Evolutionary conservation across 2,113 vertebrate species (phyloP), one percentile per base, ranked within the genome.

Genomic region (Ibidorhyncha struthersii): DNA sequence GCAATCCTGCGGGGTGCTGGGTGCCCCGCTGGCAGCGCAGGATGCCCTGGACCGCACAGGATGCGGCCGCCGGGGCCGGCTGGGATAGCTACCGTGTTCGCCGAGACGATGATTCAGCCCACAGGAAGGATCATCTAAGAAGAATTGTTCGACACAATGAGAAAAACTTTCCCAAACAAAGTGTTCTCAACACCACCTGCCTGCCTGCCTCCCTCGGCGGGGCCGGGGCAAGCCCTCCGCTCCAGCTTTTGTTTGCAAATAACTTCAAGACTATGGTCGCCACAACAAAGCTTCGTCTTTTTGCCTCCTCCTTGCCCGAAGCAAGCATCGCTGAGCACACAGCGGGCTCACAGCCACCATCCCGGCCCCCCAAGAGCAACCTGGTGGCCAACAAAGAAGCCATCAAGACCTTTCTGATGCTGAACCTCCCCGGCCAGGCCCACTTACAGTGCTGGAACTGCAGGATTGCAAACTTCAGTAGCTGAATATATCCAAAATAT

Each of bases 101-200:
- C 76, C 21, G 36, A 92, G 95, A 94, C 63, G 63, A 95, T 97
- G 97, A 97, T 91, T 97, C 96, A 98, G 90, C 90, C 84, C 79
- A 89, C 94, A 96, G 96, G 96, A 97, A 98, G 92, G 95, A 96
- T 93, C 90, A 90, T 81, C 93, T 69, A 62, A 95, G 95, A 91
- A 89, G 93, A 93, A 96, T 94, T 97, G 97, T n/a, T 97, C 67
- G 30, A 85, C 78, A 94, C 93, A 89, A 96, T 93, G 96, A 97
- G 94, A 58, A 61, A 83, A 90, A 84, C 84, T 96, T 97, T 97
- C 95, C 96, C 96, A 96, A 97, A 96, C 95, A 95, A 97, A 96
- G 96, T 55, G 27, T 95, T 96, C 95, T 92, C 43, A 36, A 6
- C 89, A 80, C 85, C 97, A 97, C 94, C 97, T 98, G 70, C 53